Evolutionary conservation across 2,888 invertebrate species (phyloP).

Genomic region (Disparrhopalites patrizii): DNA sequence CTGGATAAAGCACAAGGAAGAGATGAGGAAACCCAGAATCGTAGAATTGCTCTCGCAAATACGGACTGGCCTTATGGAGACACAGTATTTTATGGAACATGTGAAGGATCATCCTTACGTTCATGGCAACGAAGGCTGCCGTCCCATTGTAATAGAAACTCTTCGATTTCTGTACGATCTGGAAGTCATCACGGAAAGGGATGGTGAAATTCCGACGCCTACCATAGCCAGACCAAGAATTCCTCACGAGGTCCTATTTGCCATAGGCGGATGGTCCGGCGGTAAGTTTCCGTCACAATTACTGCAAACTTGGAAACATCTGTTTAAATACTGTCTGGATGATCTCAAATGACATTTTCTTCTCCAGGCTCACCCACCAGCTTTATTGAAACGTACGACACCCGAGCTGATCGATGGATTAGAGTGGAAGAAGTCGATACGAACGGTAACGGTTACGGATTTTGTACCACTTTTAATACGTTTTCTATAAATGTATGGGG

Average conservation of each 20-base stretch:
- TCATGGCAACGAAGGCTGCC: slow-evolving; percentile 72
- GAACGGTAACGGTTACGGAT: slow-evolving; percentile 47
- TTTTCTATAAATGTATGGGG: too few relatives aligned
- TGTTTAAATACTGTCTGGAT: not conserved
- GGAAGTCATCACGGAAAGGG: slow-evolving; percentile 75
- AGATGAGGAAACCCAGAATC: slow-evolving; percentile 67
- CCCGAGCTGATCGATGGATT: slow-evolving; percentile 80
- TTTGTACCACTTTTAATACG: not conserved
- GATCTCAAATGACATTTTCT: not conserved
- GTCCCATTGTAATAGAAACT: slow-evolving; percentile 85
- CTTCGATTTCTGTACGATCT: slow-evolving; percentile 86
- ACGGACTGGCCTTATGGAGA: slow-evolving; percentile 76
- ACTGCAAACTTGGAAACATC: too few relatives aligned
- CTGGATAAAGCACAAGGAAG: slow-evolving; percentile 79
- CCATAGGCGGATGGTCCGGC: slow-evolving; percentile 73
- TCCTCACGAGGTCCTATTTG: slow-evolving; percentile 84
- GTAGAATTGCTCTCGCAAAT: slow-evolving; percentile 75
- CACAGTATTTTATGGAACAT: slow-evolving; percentile 79
- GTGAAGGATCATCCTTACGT: slow-evolving; percentile 84
- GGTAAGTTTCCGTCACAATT: slow-evolving; percentile 54
- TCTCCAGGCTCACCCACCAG: slow-evolving; percentile 58
- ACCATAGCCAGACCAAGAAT: slow-evolving; percentile 69
- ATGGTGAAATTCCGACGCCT: slow-evolving; percentile 73
- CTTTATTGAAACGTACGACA: slow-evolving; percentile 84
- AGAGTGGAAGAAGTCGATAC: slow-evolving; percentile 74